These are phyloP conservation scores for Brachypalpus laphriformis DNA, from an alignment of 2,888 invertebrate genomes.

Conservation along the genomic window DNA sequence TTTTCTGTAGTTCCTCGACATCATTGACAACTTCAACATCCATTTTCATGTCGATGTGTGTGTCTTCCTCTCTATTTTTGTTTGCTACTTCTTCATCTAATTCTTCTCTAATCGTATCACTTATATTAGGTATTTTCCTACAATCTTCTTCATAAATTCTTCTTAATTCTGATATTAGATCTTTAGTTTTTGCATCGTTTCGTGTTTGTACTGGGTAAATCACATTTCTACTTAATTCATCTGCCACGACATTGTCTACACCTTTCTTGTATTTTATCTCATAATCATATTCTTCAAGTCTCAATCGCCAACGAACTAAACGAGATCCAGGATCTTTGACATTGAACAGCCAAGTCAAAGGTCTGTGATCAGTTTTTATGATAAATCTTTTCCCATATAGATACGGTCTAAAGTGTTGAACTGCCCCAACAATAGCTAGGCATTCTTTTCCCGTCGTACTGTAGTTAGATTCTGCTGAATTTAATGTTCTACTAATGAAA, in stretches of 20 bases:
- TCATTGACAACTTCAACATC: not conserved
- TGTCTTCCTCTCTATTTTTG: not conserved
- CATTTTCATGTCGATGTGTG: not conserved
- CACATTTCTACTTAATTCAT: too few species aligned
- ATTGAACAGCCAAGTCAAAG: constrained; percentile 76
- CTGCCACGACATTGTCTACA: too few species aligned
- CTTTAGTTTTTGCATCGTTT: not conserved
- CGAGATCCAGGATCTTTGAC: too few species aligned
- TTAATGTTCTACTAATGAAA: not conserved
- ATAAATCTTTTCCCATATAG: constrained; percentile 79
- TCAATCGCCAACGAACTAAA: too few species aligned
- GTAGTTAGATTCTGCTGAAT: not conserved
- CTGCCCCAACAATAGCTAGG: constrained; percentile 77
- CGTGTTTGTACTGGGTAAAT: not conserved
- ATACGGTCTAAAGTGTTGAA: constrained; percentile 79
- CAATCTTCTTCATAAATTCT: not conserved
- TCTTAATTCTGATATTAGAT: not conserved
- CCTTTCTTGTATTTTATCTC: too few species aligned
- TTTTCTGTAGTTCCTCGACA: not conserved
- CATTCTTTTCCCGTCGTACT: not conserved
- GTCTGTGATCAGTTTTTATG: constrained; percentile 80
- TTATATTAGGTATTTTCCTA: not conserved
- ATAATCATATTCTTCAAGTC: too few species aligned
- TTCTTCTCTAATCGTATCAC: not conserved
- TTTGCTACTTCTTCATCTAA: not conserved